A percentile compares a stretch with the other conserved stretches of the same genome.
phyloP scores from a whole-genome alignment of 2,113 vertebrate genomes.

The Lophotis ruficrista region DNA sequence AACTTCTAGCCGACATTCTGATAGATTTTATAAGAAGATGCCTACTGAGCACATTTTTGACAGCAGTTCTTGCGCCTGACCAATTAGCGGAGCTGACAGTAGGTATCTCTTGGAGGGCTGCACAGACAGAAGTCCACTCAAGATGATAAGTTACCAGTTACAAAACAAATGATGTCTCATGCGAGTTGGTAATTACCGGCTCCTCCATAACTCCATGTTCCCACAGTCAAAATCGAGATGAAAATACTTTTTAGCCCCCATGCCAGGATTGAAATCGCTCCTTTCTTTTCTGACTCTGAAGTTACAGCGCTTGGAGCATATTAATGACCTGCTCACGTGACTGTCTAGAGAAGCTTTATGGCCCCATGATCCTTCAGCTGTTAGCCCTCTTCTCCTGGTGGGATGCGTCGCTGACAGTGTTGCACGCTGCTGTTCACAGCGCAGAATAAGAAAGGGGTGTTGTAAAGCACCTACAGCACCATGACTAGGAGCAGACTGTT shows the following conservation, averaged over 20 bases:
- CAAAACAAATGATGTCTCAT: not conserved
- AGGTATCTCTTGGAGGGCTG: not conserved
- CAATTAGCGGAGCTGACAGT: not conserved
- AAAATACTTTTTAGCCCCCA: not conserved
- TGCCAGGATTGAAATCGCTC: not conserved
- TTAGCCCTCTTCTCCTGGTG: not conserved
- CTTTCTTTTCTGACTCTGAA: not conserved
- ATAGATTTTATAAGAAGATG: not conserved
- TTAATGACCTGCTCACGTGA: not conserved
- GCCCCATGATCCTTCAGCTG: not conserved
- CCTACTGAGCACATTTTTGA: not conserved
- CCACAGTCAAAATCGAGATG: not conserved
- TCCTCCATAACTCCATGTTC: not conserved
- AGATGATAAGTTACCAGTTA: not conserved
- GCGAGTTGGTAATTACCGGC: not conserved
- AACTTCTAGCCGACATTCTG: not conserved
- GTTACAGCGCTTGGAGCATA: accelerated
- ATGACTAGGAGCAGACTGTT: not conserved
- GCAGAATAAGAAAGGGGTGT: not conserved
- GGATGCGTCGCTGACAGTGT: accelerated
- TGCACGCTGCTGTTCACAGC: not conserved
- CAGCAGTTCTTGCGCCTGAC: not conserved
- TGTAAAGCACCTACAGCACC: not conserved
- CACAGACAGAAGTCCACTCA: not conserved
- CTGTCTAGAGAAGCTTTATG: not conserved